Evolutionary conservation across 2,797 vertebrate species (phyloP).

Genomic region (Picus viridis): DNA sequence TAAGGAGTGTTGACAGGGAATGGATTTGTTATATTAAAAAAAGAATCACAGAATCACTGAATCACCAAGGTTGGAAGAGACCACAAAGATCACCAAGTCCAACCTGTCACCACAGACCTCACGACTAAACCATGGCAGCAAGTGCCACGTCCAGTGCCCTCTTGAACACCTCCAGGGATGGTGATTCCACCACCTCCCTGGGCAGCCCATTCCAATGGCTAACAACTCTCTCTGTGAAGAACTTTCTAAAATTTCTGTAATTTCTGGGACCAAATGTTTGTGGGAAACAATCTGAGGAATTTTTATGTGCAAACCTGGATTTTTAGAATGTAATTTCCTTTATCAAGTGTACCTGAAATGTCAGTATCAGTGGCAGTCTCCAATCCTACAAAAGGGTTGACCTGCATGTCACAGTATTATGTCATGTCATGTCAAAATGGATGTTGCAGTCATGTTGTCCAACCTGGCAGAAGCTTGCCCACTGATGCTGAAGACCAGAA

Average conservation of each 20-base stretch:
- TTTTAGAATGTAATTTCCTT: neutral
- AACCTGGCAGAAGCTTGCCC: neutral
- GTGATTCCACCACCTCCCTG: too few species aligned
- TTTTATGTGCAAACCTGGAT: neutral
- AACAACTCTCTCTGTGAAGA: too few species aligned
- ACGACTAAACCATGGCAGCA: too few species aligned
- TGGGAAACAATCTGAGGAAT: neutral
- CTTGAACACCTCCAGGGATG: too few species aligned
- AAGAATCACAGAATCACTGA: neutral
- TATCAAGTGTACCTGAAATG: neutral
- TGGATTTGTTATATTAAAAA: neutral
- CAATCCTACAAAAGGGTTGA: neutral
- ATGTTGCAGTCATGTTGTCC: neutral
- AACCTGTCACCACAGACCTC: too few species aligned
- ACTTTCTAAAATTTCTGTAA: neutral
- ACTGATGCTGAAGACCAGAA: neutral
- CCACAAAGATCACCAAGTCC: too few species aligned
- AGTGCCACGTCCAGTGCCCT: too few species aligned
- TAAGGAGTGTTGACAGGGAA: neutral
- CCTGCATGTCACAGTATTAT: neutral
- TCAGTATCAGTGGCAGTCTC: neutral
- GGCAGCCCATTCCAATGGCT: too few species aligned
- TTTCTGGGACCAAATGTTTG: neutral
- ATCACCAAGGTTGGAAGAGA: too few species aligned
- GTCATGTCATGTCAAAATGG: neutral